Evolutionary conservation across 1,140 invertebrate species (phyloP).

Genomic region (Melitaea cinxia): DNA sequence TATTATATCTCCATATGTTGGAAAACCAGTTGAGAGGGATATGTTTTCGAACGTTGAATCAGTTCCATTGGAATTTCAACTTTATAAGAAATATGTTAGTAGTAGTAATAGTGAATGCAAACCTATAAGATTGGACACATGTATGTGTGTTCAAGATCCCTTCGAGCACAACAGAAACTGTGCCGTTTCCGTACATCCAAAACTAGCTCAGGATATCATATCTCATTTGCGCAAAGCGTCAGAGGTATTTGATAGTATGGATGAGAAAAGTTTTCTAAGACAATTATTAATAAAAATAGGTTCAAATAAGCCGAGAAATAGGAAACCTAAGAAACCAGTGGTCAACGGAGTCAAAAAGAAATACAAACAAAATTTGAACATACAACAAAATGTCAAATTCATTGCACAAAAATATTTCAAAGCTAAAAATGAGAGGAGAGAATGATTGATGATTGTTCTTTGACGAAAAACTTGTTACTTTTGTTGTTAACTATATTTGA

Average conservation of each 20-base stretch:
- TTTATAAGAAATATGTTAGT: constrained; percentile 74
- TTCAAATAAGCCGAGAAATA: not conserved
- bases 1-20: constrained; percentile 82
- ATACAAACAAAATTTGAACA: not conserved
- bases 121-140: constrained; percentile 59
- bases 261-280: constrained; percentile 33
- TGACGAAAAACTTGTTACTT: no score
- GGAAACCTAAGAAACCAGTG: not conserved
- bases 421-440: not conserved
- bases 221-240: constrained; percentile 38
- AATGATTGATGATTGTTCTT: not conserved
- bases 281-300: constrained; percentile 18
- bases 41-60: constrained; percentile 65
- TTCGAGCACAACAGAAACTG: constrained; percentile 84
- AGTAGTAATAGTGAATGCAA: constrained; percentile 42
- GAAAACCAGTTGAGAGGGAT: constrained; percentile 64
- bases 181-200: constrained; percentile 54
- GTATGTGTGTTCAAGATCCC: constrained; percentile 85
- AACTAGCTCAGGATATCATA: constrained; percentile 41
- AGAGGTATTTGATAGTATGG: constrained; percentile 28
- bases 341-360: not conserved
- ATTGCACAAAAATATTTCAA: not conserved
- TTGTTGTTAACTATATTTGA: no score
- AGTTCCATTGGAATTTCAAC: constrained; percentile 52
- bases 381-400: not conserved